Conservation (phyloP, 2,888 invertebrate species). For the Apeira syringaria region DNA sequence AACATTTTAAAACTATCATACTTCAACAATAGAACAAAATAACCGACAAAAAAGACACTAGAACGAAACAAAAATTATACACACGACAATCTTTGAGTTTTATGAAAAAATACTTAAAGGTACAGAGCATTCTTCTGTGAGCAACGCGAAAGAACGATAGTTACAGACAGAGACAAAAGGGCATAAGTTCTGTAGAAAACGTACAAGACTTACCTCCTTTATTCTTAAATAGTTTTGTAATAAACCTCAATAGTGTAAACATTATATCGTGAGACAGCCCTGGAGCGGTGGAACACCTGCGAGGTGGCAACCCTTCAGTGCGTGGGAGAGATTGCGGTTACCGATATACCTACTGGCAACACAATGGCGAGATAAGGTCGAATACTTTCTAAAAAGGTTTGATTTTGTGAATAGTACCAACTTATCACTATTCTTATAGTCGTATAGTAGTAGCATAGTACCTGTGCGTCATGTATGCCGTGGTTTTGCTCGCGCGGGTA, state of each 20-base stretch:
- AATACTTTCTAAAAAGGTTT: conserved; percentile 3
- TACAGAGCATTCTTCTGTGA: too few relatives aligned
- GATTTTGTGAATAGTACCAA: not conserved
- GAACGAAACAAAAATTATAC: not conserved
- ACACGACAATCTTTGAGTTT: too few relatives aligned
- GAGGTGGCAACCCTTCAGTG: conserved; percentile 7
- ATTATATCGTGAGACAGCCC: conserved; percentile 8
- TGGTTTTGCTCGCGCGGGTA: too few relatives aligned
- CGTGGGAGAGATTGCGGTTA: conserved; percentile 11
- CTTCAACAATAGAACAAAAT: not conserved
- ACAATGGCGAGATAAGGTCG: not conserved
- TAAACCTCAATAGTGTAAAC: not conserved
- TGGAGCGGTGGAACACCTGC: conserved; percentile 4
- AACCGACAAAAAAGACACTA: not conserved
- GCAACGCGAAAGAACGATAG: too few relatives aligned
- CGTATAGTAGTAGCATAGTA: too few relatives aligned
- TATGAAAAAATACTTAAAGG: too few relatives aligned
- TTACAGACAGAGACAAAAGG: too few relatives aligned
- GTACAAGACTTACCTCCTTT: too few relatives aligned
- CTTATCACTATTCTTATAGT: too few relatives aligned
- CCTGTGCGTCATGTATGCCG: too few relatives aligned
- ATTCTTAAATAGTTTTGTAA: not conserved
- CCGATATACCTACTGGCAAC: not conserved
- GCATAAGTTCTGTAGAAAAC: not conserved
- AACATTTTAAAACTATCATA: not conserved